Evolutionary conservation across 2,888 invertebrate genomes (phyloP).

Genomic region (Incurvaria masculella): DNA sequence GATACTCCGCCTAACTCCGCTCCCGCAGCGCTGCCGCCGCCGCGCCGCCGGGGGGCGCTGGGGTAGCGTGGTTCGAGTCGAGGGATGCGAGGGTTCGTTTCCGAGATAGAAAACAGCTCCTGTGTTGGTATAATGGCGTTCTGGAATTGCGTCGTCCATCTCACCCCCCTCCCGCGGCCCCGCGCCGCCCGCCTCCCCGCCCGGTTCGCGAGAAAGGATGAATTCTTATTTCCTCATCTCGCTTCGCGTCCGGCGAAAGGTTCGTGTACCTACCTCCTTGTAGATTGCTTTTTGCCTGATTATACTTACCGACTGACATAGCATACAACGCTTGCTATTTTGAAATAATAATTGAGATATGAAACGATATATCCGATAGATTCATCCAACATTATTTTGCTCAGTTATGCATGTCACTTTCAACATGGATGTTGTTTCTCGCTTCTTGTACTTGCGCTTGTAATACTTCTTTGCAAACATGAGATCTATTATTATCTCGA

Average conservation of each 20-base stretch:
- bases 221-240: conserved; percentile 58
- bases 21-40: conserved; percentile 19
- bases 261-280: conserved; percentile 40
- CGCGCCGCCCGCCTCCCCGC: conserved; percentile 22
- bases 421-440: too few relatives aligned
- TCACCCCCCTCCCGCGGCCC: conserved; percentile 33
- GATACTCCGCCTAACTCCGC: conserved; percentile 57
- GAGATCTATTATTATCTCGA: too few relatives aligned
- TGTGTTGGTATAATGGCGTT: conserved; percentile 67
- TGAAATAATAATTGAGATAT: too few relatives aligned
- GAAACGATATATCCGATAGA: too few relatives aligned
- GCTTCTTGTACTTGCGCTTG: too few relatives aligned
- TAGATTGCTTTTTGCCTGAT: conserved; percentile 57
- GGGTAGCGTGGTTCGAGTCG: conserved; percentile 22
- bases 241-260: conserved; percentile 36
- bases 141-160: conserved; percentile 70
- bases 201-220: conserved; percentile 50
- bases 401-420: too few relatives aligned
- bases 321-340: too few relatives aligned
- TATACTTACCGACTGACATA: too few relatives aligned
- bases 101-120: conserved; percentile 61
- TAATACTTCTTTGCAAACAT: too few relatives aligned
- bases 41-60: conserved; percentile 25
- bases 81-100: conserved; percentile 39
- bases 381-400: too few relatives aligned